A percentile compares a stretch with the other conserved stretches of the same genome.
These are phyloP conservation scores for Siniperca scherzeri DNA, from an alignment of 2,797 vertebrate species.

Conservation along the genomic window DNA sequence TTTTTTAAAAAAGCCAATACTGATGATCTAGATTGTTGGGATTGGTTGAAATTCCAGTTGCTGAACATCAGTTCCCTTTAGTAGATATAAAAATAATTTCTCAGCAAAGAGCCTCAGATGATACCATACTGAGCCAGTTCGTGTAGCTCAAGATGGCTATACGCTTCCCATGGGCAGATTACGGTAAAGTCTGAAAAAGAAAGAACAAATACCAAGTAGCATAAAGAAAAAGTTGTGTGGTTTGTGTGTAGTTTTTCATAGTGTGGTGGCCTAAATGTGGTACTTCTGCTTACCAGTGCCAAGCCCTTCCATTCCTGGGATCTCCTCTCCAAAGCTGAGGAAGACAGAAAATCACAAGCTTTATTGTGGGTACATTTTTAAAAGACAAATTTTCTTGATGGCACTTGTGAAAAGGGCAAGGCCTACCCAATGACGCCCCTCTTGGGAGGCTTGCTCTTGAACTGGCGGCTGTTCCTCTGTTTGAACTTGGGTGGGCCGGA, in stretches of 20 bases:
- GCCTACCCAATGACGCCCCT: slow-evolving; percentile 91
- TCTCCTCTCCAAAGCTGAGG: slow-evolving; percentile 91
- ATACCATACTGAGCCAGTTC: slow-evolving; percentile 93
- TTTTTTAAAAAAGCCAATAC: neutral
- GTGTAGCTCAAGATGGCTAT: slow-evolving; percentile 93
- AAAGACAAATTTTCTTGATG: neutral
- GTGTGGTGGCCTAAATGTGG: neutral
- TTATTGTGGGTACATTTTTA: neutral
- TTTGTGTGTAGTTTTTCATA: neutral
- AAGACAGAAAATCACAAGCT: slow-evolving; percentile 4
- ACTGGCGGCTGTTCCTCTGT: slow-evolving; percentile 90
- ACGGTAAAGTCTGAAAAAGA: slow-evolving; percentile 89
- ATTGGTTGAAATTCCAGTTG: neutral
- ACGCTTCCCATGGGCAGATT: slow-evolving; percentile 95
- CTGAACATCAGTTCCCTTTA: slow-evolving; percentile 22
- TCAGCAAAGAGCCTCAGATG: slow-evolving; percentile 81
- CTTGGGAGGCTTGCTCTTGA: slow-evolving; percentile 94
- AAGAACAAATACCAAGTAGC: neutral
- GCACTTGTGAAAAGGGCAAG: neutral
- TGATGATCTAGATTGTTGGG: slow-evolving; percentile 6
- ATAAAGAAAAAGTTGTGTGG: neutral
- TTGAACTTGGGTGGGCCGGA: slow-evolving; percentile 91
- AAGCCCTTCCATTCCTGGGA: slow-evolving; percentile 93
- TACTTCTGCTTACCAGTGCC: slow-evolving; percentile 86
- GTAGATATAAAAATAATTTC: slow-evolving; percentile 1